A percentile compares a stretch with the other conserved stretches of the same genome.
Conservation (phyloP, 2,797 vertebrate genomes). For the Argentina silus region DNA sequence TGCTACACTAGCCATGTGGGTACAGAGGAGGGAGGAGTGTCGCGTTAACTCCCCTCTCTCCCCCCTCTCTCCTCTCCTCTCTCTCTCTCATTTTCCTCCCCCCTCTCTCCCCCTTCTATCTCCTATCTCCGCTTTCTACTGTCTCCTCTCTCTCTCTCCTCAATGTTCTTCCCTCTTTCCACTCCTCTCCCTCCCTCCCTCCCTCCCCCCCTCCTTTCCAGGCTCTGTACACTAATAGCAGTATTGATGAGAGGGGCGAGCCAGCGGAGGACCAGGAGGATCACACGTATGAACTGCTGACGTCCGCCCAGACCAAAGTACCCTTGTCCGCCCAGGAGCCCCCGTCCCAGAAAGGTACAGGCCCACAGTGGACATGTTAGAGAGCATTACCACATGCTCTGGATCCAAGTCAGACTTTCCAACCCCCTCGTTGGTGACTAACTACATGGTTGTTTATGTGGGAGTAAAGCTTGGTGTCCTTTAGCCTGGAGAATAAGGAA, state of each 20-base stretch:
- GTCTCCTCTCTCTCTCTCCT: not conserved
- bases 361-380: not conserved
- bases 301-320: conserved; percentile 92
- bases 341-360: conserved; percentile 73
- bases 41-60: not conserved
- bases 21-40: not conserved
- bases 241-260: conserved; percentile 76
- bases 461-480: not conserved
- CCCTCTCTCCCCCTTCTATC: no score
- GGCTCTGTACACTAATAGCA: conserved; percentile 79
- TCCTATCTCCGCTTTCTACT: not conserved
- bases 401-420: not conserved
- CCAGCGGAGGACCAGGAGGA: conserved; percentile 80
- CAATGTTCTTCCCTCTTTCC: not conserved
- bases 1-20: no score
- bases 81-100: not conserved
- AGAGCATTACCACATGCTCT: not conserved
- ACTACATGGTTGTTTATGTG: not conserved
- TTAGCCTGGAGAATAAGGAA: not conserved
- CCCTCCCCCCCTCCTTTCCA: conserved; percentile 41
- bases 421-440: not conserved
- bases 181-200: not conserved
- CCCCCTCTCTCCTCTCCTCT: not conserved
- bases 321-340: conserved; percentile 55
- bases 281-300: conserved; percentile 91